phyloP scores from a whole-genome alignment of 1,140 invertebrate genomes.

The Eriosoma lanigerum region DNA sequence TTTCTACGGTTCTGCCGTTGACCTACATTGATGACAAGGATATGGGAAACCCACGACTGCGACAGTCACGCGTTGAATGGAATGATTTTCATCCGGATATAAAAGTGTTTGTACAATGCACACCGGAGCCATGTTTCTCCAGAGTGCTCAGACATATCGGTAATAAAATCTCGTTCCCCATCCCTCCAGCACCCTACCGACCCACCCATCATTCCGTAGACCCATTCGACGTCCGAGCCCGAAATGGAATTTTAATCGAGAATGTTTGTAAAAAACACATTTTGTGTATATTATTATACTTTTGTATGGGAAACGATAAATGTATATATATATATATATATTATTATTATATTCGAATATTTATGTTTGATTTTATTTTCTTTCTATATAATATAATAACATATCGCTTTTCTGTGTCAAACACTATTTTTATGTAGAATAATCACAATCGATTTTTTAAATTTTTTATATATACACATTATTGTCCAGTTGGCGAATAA shows the following conservation, averaged over 20 bases:
- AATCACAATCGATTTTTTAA: not conserved
- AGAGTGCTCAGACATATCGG: conserved; percentile 21
- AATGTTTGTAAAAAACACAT: not conserved
- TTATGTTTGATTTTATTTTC: conserved; percentile 24
- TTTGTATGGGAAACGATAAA: not conserved
- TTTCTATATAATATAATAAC: conserved; percentile 7
- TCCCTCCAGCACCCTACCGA: no score
- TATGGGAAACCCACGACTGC: not conserved
- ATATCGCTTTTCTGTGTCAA: not conserved
- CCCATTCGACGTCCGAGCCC: not conserved
- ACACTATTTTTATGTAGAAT: no score
- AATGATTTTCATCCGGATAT: conserved; percentile 15
- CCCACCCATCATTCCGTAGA: no score
- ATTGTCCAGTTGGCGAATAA: no score
- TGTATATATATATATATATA: not conserved
- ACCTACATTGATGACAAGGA: conserved; percentile 27
- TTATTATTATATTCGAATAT: no score
- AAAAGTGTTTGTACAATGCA: conserved; percentile 7
- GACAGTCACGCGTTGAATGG: not conserved
- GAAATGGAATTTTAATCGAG: conserved; percentile 39
- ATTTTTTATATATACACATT: not conserved
- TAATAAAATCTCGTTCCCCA: conserved; percentile 27
- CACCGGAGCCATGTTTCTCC: not conserved
- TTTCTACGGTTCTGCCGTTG: not conserved
- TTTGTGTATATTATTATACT: not conserved